phyloP scores from a whole-genome alignment of 2,797 vertebrate genomes.

The Otus scops region DNA sequence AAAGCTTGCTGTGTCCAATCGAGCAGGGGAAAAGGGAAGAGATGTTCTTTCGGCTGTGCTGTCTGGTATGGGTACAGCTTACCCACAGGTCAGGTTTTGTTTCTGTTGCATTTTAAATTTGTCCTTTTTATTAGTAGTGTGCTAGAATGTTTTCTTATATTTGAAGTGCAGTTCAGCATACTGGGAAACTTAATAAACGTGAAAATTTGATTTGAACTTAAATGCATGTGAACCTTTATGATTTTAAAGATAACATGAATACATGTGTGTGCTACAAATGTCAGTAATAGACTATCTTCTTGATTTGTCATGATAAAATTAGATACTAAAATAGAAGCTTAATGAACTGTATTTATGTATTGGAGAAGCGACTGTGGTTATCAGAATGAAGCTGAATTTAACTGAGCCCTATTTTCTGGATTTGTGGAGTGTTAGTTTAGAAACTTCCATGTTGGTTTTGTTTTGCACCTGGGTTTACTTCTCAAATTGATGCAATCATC shows the following conservation, averaged over 20 bases:
- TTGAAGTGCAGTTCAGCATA: background rate
- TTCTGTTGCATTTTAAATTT: background rate
- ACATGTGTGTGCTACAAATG: background rate
- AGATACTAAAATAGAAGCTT: background rate
- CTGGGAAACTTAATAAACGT: background rate
- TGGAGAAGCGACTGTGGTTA: background rate
- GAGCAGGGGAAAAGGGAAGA: slow-evolving; percentile 91
- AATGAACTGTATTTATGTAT: background rate
- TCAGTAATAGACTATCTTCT: background rate
- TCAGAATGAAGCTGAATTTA: background rate
- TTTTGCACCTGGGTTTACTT: background rate
- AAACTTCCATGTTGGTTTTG: background rate
- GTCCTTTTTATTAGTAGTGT: background rate
- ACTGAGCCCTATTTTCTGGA: background rate
- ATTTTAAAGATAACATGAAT: background rate
- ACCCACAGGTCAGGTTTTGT: slow-evolving; percentile 86
- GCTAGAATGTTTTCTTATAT: background rate
- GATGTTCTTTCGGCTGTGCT: slow-evolving; percentile 95
- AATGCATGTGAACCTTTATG: background rate
- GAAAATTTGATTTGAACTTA: background rate
- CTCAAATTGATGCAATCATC: background rate
- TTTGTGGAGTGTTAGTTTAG: background rate
- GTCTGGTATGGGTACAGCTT: slow-evolving; percentile 96
- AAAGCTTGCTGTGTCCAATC: slow-evolving; percentile 91
- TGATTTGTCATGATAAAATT: background rate